Evolutionary conservation across 2,113 vertebrate species (phyloP).

Genomic region (Podarcis cretensis): DNA sequence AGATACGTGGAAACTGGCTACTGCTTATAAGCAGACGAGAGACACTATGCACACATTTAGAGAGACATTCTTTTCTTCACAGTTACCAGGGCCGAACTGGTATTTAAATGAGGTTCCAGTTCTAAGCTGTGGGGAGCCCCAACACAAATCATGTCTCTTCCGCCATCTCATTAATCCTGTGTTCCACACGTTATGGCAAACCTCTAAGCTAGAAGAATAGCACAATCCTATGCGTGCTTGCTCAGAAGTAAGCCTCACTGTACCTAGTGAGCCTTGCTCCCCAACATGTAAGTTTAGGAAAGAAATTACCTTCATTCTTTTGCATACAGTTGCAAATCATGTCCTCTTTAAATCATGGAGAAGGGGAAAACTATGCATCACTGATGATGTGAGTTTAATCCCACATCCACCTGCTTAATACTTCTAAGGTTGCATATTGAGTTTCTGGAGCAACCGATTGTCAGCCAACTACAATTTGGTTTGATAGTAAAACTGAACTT

Average conservation of each 20-base stretch:
- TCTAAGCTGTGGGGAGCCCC: neutral
- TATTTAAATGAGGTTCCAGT: neutral
- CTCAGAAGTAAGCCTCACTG: neutral
- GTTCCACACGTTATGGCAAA: conserved; percentile 3
- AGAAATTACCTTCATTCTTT: neutral
- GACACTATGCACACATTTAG: neutral
- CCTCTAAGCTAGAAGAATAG: neutral
- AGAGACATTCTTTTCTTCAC: neutral
- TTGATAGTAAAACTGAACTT: neutral
- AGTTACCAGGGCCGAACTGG: neutral
- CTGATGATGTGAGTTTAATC: neutral
- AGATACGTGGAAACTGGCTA: neutral
- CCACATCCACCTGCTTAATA: neutral
- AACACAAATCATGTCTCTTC: neutral
- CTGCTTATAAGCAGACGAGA: neutral
- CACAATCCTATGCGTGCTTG: neutral
- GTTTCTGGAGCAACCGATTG: neutral
- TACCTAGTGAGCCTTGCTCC: neutral
- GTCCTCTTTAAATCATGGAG: neutral
- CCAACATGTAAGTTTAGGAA: neutral
- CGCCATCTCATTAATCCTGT: neutral
- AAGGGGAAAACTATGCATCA: neutral
- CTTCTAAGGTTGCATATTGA: neutral
- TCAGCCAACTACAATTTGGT: neutral
- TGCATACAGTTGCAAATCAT: neutral